phyloP scores from a whole-genome alignment of 2,888 invertebrate genomes.

The Hybos culiciformis region DNA sequence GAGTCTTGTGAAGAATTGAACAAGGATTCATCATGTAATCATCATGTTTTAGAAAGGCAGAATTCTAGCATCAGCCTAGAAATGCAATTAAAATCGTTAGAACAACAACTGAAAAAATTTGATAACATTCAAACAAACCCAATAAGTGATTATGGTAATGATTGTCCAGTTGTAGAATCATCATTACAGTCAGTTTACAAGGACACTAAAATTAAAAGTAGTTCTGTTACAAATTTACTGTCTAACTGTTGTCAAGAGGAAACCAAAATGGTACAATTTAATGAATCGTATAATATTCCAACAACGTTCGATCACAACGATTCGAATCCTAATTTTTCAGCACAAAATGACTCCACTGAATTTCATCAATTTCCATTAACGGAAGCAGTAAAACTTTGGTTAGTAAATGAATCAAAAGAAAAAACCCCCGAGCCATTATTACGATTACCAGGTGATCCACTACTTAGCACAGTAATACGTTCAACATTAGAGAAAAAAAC shows the following conservation, averaged over 20 bases:
- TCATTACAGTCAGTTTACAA: not conserved
- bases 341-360: no score
- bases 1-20: not conserved
- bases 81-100: constrained; percentile 1
- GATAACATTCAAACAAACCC: not conserved
- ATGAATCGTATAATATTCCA: no score
- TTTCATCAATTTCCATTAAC: constrained; percentile 37
- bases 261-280: no score
- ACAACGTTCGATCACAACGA: no score
- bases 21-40: no score
- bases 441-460: constrained; percentile 14
- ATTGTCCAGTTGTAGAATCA: not conserved
- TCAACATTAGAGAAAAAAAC: constrained; percentile 6
- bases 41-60: not conserved
- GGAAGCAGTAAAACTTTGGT: constrained; percentile 46
- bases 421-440: constrained; percentile 26
- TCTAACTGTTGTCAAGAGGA: no score
- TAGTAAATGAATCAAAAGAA: constrained; percentile 31
- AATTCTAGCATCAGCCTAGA: not conserved
- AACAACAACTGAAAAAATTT: constrained; percentile 3
- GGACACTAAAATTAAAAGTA: not conserved
- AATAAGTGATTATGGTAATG: not conserved
- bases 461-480: constrained; percentile 6
- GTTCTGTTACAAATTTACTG: not conserved
- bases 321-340: no score